phyloP scores from a whole-genome alignment of 2,888 invertebrate genomes.

The Drosophila neutralis region DNA sequence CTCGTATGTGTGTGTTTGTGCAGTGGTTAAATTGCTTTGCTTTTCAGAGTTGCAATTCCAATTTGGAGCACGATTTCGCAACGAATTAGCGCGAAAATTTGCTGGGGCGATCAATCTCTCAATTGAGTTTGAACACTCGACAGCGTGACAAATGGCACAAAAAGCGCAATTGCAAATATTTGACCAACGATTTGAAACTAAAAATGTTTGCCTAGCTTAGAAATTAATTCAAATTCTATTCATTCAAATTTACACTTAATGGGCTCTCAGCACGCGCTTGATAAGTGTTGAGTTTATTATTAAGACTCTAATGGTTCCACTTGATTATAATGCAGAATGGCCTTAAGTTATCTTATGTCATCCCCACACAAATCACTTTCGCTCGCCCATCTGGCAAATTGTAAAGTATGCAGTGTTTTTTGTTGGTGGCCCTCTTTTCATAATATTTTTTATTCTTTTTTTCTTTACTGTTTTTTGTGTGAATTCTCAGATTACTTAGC shows the following conservation, averaged over 20 bases:
- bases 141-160: conserved; percentile 25
- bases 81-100: conserved; percentile 28
- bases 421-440: too few relatives aligned
- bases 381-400: not conserved
- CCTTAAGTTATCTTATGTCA: not conserved
- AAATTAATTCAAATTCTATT: not conserved
- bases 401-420: conserved; percentile 8
- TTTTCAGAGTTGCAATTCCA: conserved; percentile 13
- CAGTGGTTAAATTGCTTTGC: not conserved
- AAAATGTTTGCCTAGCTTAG: not conserved
- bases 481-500: conserved; percentile 51
- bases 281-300: not conserved
- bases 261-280: not conserved
- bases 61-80: conserved; percentile 25
- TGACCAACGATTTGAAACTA: not conserved
- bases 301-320: not conserved
- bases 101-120: conserved; percentile 31
- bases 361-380: not conserved
- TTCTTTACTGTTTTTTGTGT: not conserved
- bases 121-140: conserved; percentile 18
- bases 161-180: not conserved
- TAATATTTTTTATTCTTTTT: not conserved
- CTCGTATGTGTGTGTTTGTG: not conserved
- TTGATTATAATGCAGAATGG: not conserved
- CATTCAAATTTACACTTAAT: not conserved